Evolutionary conservation across 1,140 invertebrate genomes (phyloP), one percentile per base, ranked within the genome.

Genomic region (Chionoecetes opilio): DNA sequence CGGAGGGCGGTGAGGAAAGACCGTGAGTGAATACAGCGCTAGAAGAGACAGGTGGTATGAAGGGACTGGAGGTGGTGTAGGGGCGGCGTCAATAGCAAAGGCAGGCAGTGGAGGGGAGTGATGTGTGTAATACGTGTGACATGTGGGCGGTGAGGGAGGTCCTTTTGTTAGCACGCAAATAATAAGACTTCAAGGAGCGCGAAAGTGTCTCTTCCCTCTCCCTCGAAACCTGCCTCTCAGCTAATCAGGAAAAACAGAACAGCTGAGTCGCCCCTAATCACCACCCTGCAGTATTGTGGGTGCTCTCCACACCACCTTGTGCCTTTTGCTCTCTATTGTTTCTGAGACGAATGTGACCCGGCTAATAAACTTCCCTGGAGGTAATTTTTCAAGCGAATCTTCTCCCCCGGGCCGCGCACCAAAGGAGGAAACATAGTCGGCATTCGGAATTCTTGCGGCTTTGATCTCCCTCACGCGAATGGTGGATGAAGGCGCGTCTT

Each of bases 281-380:
- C 1, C 0, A 26, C 21, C 1, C n/a, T 75, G 21, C 63, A 75
- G 63, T n/a, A 75, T 75, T 75, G 26, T 75, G 21, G 21, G 63
- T 75, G 63, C 26, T 75, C 21, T n/a, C n/a, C 21, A 26, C 21
- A 75, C 21, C 26, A 2, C 21, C 63, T 75, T 75, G n/a, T 75
- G 63, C 63, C 63, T 75, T 75, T 75, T 75, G 11, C 63, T 26
- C 63, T 26, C 34, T 38, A n/a, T 86, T 37, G 35, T 89, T 26
- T 29, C 53, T 34, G 11, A 46, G 11, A 21, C 75, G 31, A 91
- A 91, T 41, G 89, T 75, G 89, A 63, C 75, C 89, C 75, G 89
- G 89, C 89, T 91, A 91, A 91, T 91, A 32, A 91, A 14, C 21
- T 75, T 26, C 89, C 89, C 89, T 38, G 46, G 89, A 91, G 89